A percentile compares a stretch with the other conserved stretches of the same genome.
These are phyloP conservation scores for Liposcelis brunnea DNA, from an alignment of 2,888 invertebrate genomes.

Conservation along the genomic window DNA sequence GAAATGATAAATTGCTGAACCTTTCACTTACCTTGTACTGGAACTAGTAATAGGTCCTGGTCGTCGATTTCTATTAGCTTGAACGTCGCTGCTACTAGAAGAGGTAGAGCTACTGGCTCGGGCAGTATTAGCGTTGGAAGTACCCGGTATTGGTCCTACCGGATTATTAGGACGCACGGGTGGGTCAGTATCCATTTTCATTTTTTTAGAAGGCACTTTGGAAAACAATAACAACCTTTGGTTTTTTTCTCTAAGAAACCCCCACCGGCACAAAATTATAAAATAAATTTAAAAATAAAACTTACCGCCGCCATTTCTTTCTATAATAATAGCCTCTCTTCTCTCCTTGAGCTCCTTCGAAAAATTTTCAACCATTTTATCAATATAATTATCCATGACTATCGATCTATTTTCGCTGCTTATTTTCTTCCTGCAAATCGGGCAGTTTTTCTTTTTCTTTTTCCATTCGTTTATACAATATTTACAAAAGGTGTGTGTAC, in stretches of 20 bases:
- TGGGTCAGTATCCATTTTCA: too few relatives aligned
- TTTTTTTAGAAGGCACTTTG: too few relatives aligned
- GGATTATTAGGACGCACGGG: too few relatives aligned
- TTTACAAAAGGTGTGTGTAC: conserved; percentile 29
- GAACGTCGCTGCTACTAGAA: too few relatives aligned
- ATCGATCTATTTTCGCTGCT: conserved; percentile 19
- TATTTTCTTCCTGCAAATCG: conserved; percentile 24
- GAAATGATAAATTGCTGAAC: too few relatives aligned
- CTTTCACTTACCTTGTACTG: too few relatives aligned
- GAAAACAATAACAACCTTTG: too few relatives aligned
- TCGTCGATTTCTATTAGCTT: too few relatives aligned
- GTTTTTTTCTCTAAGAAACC: not conserved
- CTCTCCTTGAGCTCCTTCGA: conserved; percentile 23
- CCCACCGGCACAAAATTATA: not conserved
- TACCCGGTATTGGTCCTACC: too few relatives aligned
- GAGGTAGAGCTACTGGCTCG: too few relatives aligned
- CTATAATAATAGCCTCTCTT: conserved; percentile 22
- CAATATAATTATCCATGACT: conserved; percentile 28
- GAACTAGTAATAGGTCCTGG: too few relatives aligned
- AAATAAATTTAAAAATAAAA: not conserved
- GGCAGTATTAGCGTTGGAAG: too few relatives aligned
- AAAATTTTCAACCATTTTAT: conserved; percentile 25
- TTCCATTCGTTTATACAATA: conserved; percentile 28
- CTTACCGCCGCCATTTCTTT: conserved; percentile 18
- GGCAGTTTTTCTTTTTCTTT: conserved; percentile 28